phyloP scores from a whole-genome alignment of 2,888 invertebrate species.

The Petrolisthes manimaculis region DNA sequence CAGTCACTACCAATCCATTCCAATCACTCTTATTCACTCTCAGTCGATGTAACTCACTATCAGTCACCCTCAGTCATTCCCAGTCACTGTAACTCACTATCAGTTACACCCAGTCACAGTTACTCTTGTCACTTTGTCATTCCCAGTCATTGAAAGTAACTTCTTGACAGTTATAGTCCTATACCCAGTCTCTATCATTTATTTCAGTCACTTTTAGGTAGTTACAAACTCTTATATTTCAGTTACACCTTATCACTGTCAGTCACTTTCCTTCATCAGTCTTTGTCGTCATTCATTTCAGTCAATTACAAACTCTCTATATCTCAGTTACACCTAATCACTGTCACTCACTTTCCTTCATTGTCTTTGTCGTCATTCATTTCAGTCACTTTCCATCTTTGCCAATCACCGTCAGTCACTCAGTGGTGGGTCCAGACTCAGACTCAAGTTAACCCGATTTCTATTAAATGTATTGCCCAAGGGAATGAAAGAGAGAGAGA shows the following conservation, averaged over 20 bases:
- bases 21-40: neutral
- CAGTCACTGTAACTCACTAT: neutral
- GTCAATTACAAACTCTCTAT: neutral
- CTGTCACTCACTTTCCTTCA: neutral
- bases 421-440: neutral
- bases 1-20: neutral
- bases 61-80: neutral
- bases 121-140: neutral
- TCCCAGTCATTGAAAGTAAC: neutral
- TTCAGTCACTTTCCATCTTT: neutral
- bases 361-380: no score
- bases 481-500: neutral
- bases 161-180: no score
- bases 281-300: no score
- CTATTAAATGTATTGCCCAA: neutral
- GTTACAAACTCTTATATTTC: neutral
- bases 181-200: no score
- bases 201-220: no score
- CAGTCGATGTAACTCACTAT: neutral
- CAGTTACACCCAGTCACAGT: neutral
- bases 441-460: neutral
- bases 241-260: neutral
- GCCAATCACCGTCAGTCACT: neutral
- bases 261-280: neutral
- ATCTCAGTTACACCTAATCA: neutral